phyloP scores from a whole-genome alignment of 2,113 vertebrate genomes.

The Cyprinodon variegatus region DNA sequence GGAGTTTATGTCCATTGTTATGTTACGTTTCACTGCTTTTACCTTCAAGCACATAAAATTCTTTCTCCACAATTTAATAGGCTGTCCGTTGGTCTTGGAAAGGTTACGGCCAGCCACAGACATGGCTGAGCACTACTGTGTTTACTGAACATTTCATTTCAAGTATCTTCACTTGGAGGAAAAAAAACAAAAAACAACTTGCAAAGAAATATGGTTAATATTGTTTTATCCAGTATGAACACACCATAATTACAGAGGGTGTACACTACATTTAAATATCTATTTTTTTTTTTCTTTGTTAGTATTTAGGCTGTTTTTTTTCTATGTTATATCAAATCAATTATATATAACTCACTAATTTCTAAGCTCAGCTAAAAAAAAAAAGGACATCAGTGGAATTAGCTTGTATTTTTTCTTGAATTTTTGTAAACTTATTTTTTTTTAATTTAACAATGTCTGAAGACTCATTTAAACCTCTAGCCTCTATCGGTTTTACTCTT shows the following conservation, averaged over 20 bases:
- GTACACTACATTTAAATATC: too few relatives aligned
- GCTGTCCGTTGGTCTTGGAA: background rate
- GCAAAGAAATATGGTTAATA: background rate
- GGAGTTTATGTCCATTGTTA: too few relatives aligned
- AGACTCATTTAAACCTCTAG: background rate
- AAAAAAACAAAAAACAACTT: background rate
- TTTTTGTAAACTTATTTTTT: background rate
- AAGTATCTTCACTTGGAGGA: background rate
- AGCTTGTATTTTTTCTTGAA: background rate
- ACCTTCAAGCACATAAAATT: background rate
- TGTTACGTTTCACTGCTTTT: background rate
- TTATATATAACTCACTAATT: background rate
- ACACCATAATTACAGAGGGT: background rate
- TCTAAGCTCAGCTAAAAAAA: background rate
- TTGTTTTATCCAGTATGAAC: background rate
- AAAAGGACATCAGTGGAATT: background rate
- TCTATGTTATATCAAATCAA: background rate
- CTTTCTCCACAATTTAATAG: background rate
- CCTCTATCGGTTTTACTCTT: background rate
- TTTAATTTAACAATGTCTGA: constrained; percentile 5
- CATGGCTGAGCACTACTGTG: background rate
- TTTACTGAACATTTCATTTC: background rate
- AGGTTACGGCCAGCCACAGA: background rate
- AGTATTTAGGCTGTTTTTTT: background rate
- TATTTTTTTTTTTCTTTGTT: background rate